A percentile compares a stretch with the other conserved stretches of the same genome.
Evolutionary conservation across 2,888 invertebrate species (phyloP).

Genomic region (Eudasyphora cyanicolor): DNA sequence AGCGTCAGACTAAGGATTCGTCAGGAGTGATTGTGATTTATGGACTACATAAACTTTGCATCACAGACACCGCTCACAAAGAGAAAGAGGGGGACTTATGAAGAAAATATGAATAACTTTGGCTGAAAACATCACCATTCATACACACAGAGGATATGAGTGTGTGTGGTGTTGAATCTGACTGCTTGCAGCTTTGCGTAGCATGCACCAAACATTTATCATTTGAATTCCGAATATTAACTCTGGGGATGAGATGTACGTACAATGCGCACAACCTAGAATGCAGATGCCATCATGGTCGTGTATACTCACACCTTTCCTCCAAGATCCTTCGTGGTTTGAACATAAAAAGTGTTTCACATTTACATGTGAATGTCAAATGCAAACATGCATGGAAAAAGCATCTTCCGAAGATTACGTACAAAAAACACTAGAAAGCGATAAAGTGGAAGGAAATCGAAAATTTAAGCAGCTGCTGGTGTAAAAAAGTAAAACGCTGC

Average conservation of each 20-base stretch:
- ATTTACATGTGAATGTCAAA: conserved; percentile 28
- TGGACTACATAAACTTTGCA: conserved; percentile 61
- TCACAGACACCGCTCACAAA: conserved; percentile 50
- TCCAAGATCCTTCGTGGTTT: background rate
- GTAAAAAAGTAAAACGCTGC: too few species aligned
- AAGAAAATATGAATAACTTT: conserved; percentile 26
- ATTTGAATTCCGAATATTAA: conserved; percentile 5
- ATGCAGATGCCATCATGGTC: background rate
- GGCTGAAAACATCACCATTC: conserved; percentile 5
- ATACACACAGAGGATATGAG: background rate
- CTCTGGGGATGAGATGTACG: background rate
- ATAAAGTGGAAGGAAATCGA: background rate
- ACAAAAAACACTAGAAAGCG: background rate
- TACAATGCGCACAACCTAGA: conserved; percentile 19
- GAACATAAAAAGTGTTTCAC: conserved; percentile 1
- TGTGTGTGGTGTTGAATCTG: too few species aligned
- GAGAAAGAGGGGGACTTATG: conserved; percentile 35
- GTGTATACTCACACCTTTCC: background rate
- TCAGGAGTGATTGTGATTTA: conserved; percentile 66
- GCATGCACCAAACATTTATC: conserved; percentile 41
- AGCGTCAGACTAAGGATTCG: background rate
- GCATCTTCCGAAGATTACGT: background rate
- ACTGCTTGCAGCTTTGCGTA: conserved; percentile 1
- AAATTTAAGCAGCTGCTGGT: background rate
- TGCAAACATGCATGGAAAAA: background rate